Base-by-base conservation (phyloP, 2,113 vertebrate species). In the Hippotragus niger region DNA sequence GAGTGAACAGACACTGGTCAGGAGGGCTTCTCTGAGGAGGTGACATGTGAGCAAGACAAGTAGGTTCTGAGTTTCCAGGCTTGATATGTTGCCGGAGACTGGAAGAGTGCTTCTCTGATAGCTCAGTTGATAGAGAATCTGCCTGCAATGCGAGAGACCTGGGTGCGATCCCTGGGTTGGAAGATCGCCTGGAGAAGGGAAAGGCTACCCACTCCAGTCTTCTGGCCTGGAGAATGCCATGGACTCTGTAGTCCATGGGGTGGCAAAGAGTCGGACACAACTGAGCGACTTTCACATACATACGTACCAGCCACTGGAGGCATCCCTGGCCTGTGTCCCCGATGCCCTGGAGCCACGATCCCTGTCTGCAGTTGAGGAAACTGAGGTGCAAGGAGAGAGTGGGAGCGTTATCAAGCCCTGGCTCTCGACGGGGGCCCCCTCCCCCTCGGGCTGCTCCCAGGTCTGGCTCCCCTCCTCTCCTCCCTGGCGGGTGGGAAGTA, bases 21-120 rank as follows among this genome's bases (percentile, higher is more conserved):
- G 45, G 88, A 91, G 67, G 47, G 89, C 86, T 83, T 95, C 90
- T 71, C 31, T 29, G 76, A 85, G 94, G 87, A 90, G 36, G 93
- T 7, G n/a, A 71, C 45, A 13, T 53, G 52, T 47, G 88, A 74
- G 6, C 5, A 57, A 76, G 90, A 58, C 15, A 14, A 74, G 27
- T 0, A 33, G 78, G 86, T 85, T 92, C 57, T 1, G 43, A 64
- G 33, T 74, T n/a, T 67, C 62, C 53, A 86, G 58, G 52, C 45
- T 9, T 13, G 74, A 60, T 33, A 6, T 5, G 47, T 36, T 83
- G n/a, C 52, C 23, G 93, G 93, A 94, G 80, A 84, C 40, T 6
- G 1, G 9, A 29, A 43, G 50, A n/a, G n/a, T 53, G 29, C 29
- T 52, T 40, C n/a, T 21, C n/a, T 23, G n/a, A 74, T 74, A 13